Base-by-base conservation (phyloP, 2,797 vertebrate genomes). In the Buceros bicornis region DNA sequence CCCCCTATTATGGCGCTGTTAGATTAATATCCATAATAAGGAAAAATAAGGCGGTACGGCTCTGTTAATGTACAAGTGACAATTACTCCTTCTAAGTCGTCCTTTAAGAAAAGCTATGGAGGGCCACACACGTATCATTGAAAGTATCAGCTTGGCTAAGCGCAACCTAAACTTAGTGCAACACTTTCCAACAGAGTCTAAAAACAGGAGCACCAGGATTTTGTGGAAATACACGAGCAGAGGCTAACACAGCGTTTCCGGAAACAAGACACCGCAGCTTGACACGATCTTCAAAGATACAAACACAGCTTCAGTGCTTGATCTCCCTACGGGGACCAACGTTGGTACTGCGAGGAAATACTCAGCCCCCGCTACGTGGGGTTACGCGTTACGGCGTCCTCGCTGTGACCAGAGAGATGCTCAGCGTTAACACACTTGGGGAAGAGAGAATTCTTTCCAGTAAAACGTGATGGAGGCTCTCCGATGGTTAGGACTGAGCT, bases 161-260 rank as follows among this genome's bases (percentile, higher is more conserved):
- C 69, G 83, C 72, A 60, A 67, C 66, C 80, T 94, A 90, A 96
- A 90, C 35, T 86, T 89, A 94, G 81, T 20, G 58, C 54, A 88
- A 60, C 43, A 61, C 72, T 86, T 89, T 83, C 85, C 93, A 92
- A 80, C 8, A 28, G 51, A 45, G 33, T 29, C 19, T 72, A 89
- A 92, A 91, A 84, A 72, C 43, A 93, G 76, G 31, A 86, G 61
- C 53, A 82, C 8, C 11, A 16, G 62, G 79, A 71, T 64, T 91
- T 91, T 73, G 85, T 78, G 61, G 57, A 93, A 95, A 93, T 74
- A 83, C 15, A 66, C 2, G 5, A 82, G 65, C 22, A 84, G 66
- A 90, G 33, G 58, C 37, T 76, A 93, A 89, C 53, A 51, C 4
- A 29, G 66, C 13, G 28, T 62, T 73, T 77, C 1, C 0, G 72